Conservation (phyloP, 1,140 invertebrate species). For the Saxidomus purpurata region DNA sequence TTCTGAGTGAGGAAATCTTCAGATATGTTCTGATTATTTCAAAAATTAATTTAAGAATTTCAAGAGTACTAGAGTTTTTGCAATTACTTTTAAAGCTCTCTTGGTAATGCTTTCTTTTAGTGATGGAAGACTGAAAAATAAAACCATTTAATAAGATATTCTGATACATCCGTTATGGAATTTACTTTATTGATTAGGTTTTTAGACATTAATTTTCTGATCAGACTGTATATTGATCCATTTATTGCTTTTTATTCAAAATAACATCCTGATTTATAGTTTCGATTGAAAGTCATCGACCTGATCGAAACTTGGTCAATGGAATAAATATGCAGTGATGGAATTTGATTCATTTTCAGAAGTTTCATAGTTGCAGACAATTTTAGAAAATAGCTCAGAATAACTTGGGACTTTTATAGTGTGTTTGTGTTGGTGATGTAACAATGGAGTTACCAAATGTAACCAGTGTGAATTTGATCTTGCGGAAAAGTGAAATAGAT, state of each 20-base stretch:
- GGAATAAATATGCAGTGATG: not conserved
- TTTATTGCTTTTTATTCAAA: constrained; percentile 4
- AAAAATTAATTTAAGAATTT: not conserved
- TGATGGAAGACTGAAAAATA: not conserved
- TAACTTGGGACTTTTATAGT: not conserved
- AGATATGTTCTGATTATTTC: not conserved
- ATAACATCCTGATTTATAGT: not conserved
- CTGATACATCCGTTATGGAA: not conserved
- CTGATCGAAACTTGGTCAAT: not conserved
- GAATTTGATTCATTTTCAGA: not conserved
- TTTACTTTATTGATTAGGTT: constrained; percentile 1
- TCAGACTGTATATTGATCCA: not conserved
- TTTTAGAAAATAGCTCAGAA: not conserved
- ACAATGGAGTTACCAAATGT: too few relatives aligned
- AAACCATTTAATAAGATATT: not conserved
- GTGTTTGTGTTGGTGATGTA: not conserved
- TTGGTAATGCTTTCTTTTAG: not conserved
- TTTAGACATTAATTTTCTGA: not conserved
- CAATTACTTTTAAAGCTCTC: not conserved
- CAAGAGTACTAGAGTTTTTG: not conserved
- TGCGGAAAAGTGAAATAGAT: not conserved
- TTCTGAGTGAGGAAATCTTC: too few relatives aligned
- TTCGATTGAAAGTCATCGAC: not conserved
- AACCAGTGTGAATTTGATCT: not conserved
- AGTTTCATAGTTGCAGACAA: not conserved